Conservation (phyloP, 2,113 vertebrate genomes). For the Elanoides forficatus region DNA sequence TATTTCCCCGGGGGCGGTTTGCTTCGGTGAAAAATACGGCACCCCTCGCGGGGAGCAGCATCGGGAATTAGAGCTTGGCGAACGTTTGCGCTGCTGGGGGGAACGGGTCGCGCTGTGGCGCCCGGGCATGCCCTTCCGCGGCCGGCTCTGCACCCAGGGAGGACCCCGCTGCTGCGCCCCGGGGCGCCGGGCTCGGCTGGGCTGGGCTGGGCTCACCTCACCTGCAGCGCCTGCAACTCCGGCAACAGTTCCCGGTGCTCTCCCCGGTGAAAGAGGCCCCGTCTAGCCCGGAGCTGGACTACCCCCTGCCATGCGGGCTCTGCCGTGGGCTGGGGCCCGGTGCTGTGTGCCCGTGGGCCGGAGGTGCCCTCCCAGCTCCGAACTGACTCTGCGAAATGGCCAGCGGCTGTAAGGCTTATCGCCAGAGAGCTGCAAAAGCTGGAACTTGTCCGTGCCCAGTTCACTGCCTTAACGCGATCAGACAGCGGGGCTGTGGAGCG, state of each 20-base stretch:
- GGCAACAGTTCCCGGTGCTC: fast-evolving
- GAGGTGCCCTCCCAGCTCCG: background rate
- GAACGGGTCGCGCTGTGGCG: background rate
- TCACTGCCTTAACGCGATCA: background rate
- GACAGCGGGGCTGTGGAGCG: background rate
- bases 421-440: background rate
- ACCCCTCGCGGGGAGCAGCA: background rate
- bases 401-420: fast-evolving
- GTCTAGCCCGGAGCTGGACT: background rate
- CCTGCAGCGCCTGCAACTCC: background rate
- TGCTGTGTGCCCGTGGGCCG: background rate
- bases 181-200: too few relatives aligned
- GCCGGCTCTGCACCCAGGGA: background rate
- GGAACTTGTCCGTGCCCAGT: background rate
- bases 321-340: background rate
- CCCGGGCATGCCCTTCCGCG: background rate
- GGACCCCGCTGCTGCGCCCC: fast-evolving
- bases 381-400: fast-evolving
- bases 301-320: fast-evolving
- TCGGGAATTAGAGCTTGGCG: background rate
- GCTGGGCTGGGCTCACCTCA: background rate
- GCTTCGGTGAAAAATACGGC: background rate
- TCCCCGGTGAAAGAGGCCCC: background rate
- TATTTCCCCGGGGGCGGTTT: background rate
- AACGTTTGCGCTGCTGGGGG: background rate